Percentiles rank a stretch among this genome's conserved stretches.
These are phyloP conservation scores for Eubasilissa regina DNA, from an alignment of 1,140 invertebrate genomes.

Conservation along the genomic window DNA sequence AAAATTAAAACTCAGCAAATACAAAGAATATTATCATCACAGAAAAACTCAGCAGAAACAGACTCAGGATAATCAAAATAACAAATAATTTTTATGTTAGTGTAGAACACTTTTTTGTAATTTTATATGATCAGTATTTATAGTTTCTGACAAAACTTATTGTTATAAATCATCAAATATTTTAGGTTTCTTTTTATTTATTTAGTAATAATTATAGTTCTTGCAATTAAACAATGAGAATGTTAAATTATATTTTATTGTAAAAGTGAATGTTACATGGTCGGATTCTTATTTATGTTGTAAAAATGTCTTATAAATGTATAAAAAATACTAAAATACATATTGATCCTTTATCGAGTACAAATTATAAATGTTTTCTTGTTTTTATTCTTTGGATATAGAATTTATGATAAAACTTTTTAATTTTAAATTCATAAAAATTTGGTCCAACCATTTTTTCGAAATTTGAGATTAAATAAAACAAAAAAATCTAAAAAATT, in stretches of 20 bases:
- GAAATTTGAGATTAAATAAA: no score
- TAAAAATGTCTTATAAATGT: no score
- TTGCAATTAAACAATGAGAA: not conserved
- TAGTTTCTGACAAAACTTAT: not conserved
- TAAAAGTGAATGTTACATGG: no score
- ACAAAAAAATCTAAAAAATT: no score
- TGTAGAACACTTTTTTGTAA: constrained; percentile 4
- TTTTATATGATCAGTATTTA: constrained; percentile 15
- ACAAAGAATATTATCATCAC: constrained; percentile 42
- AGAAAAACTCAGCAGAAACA: constrained; percentile 11
- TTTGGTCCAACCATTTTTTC: no score
- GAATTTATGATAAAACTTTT: no score
- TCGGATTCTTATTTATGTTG: no score
- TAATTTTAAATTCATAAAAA: no score
- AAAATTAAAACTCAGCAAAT: constrained; percentile 37
- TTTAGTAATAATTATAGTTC: not conserved
- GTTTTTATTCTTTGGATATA: no score
- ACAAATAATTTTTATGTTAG: constrained; percentile 3
- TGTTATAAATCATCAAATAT: not conserved
- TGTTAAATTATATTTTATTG: not conserved
- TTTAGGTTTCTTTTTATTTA: constrained; percentile 1
- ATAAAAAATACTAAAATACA: no score
- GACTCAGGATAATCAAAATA: not conserved
- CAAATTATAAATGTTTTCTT: no score
- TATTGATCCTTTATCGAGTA: no score